Evolutionary conservation across 2,888 invertebrate genomes (phyloP).

Genomic region (Brachycybe producta): DNA sequence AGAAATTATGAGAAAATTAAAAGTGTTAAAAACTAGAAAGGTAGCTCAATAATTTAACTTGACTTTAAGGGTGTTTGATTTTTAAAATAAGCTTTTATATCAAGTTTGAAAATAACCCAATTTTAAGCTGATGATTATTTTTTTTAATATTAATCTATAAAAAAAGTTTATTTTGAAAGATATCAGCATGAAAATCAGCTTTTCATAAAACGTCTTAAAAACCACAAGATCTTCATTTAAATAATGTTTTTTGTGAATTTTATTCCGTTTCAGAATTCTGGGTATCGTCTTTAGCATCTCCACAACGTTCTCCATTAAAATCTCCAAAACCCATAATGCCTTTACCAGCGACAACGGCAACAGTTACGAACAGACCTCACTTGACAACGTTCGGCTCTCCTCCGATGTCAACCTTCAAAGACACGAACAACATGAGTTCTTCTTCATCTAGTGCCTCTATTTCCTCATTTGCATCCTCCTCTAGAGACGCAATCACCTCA

Average conservation of each 20-base stretch:
- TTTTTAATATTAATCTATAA: no score
- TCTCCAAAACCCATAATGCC: conserved; percentile 4
- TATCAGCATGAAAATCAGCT: no score
- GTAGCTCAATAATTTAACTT: background rate
- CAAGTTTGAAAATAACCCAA: no score
- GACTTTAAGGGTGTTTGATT: background rate
- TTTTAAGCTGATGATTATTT: no score
- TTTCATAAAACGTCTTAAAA: no score
- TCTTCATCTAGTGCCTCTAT: background rate
- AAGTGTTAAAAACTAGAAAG: background rate
- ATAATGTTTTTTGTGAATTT: conserved; percentile 12
- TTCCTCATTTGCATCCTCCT: no score
- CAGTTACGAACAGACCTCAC: no score
- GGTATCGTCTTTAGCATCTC: conserved; percentile 24
- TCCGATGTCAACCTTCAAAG: no score
- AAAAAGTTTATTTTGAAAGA: no score
- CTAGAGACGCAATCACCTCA: no score
- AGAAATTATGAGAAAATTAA: background rate
- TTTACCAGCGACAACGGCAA: no score
- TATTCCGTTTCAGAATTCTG: conserved; percentile 31
- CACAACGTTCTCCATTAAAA: background rate
- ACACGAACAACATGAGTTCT: background rate
- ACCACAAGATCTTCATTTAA: background rate
- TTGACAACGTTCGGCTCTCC: conserved; percentile 7
- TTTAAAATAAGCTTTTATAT: no score